Percentiles rank a stretch among this genome's conserved stretches.
These are phyloP conservation scores for Diadromus collaris DNA, from an alignment of 2,888 invertebrate species.

Conservation along the genomic window DNA sequence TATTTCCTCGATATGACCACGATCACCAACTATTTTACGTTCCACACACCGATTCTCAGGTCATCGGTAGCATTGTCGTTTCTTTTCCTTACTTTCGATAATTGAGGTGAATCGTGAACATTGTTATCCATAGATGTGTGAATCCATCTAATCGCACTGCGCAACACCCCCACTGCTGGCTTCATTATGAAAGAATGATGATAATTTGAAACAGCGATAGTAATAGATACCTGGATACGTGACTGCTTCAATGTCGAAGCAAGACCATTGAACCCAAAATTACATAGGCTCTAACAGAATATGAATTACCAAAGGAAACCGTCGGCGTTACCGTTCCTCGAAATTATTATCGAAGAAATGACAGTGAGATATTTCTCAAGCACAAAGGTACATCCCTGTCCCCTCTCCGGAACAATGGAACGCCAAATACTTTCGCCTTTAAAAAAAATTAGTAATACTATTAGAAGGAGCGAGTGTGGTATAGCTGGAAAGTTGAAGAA, in stretches of 20 bases:
- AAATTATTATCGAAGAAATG: constrained; percentile 8
- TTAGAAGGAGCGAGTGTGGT: constrained; percentile 8
- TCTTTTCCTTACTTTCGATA: constrained; percentile 4
- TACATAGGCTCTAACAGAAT: neutral
- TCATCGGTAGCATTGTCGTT: constrained; percentile 6
- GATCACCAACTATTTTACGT: constrained; percentile 9
- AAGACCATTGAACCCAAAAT: constrained; percentile 1
- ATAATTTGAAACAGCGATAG: constrained; percentile 42
- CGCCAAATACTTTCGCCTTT: constrained; percentile 56
- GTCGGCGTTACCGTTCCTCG: neutral
- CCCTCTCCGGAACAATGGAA: constrained; percentile 42
- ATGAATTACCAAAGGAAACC: constrained; percentile 1
- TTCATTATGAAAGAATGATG: constrained; percentile 39
- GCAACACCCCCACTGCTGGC: constrained; percentile 12
- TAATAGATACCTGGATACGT: constrained; percentile 16
- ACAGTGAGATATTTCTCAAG: constrained; percentile 41
- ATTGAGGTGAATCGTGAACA: constrained; percentile 7
- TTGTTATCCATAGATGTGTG: constrained; percentile 14
- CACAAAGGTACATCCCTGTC: constrained; percentile 50
- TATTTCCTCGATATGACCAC: constrained; percentile 18
- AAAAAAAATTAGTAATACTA: constrained; percentile 29
- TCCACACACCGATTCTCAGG: constrained; percentile 10
- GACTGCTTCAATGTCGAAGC: constrained; percentile 24
- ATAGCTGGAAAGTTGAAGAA: constrained; percentile 7
- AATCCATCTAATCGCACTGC: constrained; percentile 24